These are phyloP conservation scores for Cygnus buccinator DNA, from an alignment of 2,113 vertebrate genomes.

Conservation along the genomic window DNA sequence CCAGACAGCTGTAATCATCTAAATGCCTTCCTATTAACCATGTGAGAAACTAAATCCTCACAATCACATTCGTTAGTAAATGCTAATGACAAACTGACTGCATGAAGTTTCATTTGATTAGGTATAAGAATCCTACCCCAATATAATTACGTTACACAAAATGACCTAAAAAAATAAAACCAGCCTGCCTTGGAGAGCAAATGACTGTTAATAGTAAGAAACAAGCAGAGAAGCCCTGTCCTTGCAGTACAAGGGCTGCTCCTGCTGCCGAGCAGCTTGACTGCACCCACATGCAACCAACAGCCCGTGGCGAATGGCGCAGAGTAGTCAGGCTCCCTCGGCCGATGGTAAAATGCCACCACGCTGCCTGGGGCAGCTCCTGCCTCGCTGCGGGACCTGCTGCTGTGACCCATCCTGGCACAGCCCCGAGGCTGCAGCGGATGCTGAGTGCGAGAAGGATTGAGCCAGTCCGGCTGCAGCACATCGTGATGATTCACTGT, in stretches of 20 bases:
- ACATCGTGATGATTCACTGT: neutral
- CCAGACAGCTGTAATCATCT: conserved; percentile 80
- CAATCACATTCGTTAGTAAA: conserved; percentile 79
- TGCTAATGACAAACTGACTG: conserved; percentile 80
- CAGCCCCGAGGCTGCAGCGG: neutral
- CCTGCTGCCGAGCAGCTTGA: neutral
- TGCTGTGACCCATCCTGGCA: too few relatives aligned
- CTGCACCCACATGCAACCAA: neutral
- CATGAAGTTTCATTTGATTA: conserved; percentile 78
- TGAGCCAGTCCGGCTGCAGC: neutral
- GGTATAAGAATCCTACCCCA: conserved; percentile 74
- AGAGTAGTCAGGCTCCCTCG: neutral
- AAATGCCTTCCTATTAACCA: conserved; percentile 80
- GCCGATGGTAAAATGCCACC: neutral
- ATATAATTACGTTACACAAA: conserved; percentile 75
- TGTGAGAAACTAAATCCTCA: conserved; percentile 77
- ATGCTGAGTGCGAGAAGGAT: neutral
- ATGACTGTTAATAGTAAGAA: conserved; percentile 21
- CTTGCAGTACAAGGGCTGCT: neutral
- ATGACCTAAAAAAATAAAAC: conserved; percentile 13
- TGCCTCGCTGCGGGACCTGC: neutral
- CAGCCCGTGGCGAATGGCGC: neutral
- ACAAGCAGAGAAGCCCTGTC: neutral
- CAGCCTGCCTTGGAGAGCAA: conserved; percentile 5
- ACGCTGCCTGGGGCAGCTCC: neutral